Evolutionary conservation across 2,797 vertebrate genomes (phyloP), one percentile per base, ranked within the genome.

Genomic region (Epinephelus malabaricus): DNA sequence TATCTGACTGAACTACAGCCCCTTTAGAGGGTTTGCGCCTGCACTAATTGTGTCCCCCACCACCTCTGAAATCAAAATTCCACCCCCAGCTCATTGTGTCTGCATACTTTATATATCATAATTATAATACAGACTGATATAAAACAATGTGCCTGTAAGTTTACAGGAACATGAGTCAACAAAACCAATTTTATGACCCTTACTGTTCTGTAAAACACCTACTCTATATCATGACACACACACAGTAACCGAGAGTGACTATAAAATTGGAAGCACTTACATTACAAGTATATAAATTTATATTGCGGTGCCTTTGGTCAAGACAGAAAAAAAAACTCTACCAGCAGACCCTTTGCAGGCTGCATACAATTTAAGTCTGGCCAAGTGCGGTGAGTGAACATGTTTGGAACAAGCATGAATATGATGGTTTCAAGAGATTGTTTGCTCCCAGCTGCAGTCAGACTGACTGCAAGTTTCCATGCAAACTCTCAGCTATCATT

Each of bases 221-320:
- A 62, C 45, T 9, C 15, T 55, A 49, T 53, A 69, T 51, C 54
- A 54, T 34, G 21, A 50, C 49, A 59, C 49, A 25, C n/a, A 11
- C 60, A 23, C 34, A 49, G 15, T 59, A 63, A 59, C 4, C 45
- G 23, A 34, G 19, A 67, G 14, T 56, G 56, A 73, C 66, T 51
- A 61, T 14, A 72, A 47, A 50, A 43, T 66, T 66, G 38, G 18
- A 66, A 51, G 25, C 49, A 43, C 19, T 38, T 21, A 64, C 40
- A 76, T 2, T 49, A 56, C 38, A 62, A 71, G 59, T 19, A 49
- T 56, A 51, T 59, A 30, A 0, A 15, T 75, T 68, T 76, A 14
- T 51, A 25, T 14, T 30, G 34, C 3, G 1, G 7, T 60, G 25
- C 59, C 27, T 21, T 60, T 46, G 53, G 27, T 56, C 5, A 65